Base-by-base conservation (phyloP, 2,797 vertebrate genomes). In the Cygnus olor region DNA sequence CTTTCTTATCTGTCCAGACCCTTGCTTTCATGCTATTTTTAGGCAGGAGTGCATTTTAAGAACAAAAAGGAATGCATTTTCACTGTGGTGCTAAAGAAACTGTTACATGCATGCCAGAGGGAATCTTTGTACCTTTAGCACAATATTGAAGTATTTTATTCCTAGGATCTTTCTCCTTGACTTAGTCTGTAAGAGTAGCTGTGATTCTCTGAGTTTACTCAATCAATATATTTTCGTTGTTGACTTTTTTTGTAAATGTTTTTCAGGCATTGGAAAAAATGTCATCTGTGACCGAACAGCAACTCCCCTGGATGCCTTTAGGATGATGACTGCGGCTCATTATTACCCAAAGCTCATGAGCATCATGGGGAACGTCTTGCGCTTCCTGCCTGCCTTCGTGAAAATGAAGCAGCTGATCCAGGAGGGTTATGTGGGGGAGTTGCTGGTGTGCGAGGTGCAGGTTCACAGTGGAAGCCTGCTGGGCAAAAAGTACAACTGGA, bases 401-500 rank as follows among this genome's bases (percentile, higher is more conserved):
- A 98, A 98, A 82, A 99, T 99, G 99, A 99, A 99, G 97, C 99
- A 99, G 97, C 98, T 99, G 95, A 97, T 99, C 51, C 98, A 99
- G 95, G 99, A 99, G 94, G 99, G 99, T 6, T 99, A 99, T 3
- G 98, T 99, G 5, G 99, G 99, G 22, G 98, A 99, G 89, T 98
- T 99, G 93, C 98, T 99, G 91, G 99, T 99, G 92, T 99, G 99
- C 1, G 99, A 99, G 98, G 99, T 99, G 30, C 99, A 99, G 98
- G 99, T 99, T 44, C 99, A 99, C 88, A 98, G 99, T 0, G 99
- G 99, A 11, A 99, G 99, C 94, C 98, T 99, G 44, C 98, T 99
- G 84, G 99, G 99, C 78, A 99, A 99, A 97, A 99, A 99, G 80
- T 99, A 99, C 98, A 99, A 99, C 98, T 99, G 99, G 99, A 99